Evolutionary conservation across 2,113 vertebrate species (phyloP).

Genomic region (Odocoileus hemionus): DNA sequence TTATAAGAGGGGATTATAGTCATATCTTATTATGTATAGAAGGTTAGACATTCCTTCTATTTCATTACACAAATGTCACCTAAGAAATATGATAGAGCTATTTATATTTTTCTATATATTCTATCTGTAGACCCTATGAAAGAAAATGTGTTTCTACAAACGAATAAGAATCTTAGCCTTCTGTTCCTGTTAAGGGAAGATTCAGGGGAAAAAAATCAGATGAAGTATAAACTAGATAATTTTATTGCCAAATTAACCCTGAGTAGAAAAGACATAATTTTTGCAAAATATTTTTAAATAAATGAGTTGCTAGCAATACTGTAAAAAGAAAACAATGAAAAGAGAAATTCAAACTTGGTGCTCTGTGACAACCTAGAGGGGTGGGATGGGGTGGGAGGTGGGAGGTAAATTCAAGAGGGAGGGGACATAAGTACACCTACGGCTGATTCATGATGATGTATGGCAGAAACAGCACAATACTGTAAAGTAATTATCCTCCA

Average conservation of each 20-base stretch:
- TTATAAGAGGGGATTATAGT: not conserved
- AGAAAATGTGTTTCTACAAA: not conserved
- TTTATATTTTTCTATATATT: not conserved
- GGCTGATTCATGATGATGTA: not conserved
- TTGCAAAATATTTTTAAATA: constrained; percentile 8
- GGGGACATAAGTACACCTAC: not conserved
- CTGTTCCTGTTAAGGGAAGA: not conserved
- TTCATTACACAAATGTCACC: not conserved
- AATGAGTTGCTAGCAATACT: not conserved
- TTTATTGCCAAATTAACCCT: not conserved
- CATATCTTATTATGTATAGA: not conserved
- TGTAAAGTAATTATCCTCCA: not conserved
- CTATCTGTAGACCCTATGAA: not conserved
- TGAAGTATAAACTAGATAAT: not conserved
- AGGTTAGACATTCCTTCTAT: not conserved
- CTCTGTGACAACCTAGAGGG: not conserved
- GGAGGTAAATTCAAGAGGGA: not conserved
- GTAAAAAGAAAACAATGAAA: not conserved
- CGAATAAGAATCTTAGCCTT: not conserved
- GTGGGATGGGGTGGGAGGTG: not conserved
- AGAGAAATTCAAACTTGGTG: not conserved
- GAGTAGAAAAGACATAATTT: not conserved
- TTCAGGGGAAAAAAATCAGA: not conserved
- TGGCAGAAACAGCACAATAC: not conserved
- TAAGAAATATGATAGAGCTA: not conserved